Evolutionary conservation across 64 coral and sea anemone species (phyloP), one percentile per base, ranked within the genome.

Genomic region (Montipora efflorescens): DNA sequence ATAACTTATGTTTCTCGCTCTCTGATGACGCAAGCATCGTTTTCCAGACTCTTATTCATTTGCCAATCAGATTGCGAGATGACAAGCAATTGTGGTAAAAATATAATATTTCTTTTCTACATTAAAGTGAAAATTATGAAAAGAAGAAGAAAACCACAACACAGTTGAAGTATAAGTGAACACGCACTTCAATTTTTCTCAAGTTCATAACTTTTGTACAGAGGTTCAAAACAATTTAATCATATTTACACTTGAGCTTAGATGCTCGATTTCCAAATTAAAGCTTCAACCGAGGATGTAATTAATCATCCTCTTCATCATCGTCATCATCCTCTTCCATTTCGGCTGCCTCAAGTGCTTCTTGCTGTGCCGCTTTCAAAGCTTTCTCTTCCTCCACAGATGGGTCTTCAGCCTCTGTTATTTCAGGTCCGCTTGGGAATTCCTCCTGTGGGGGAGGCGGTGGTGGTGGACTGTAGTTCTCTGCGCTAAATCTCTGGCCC

Each of bases 301-400:
- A 74, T 92, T 90, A 98, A 93, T 99, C 98, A 95, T 99, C 98
- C 6, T 98, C 94, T 20, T 96, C 97, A 14, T 99, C 98, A 5
- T 96, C 94, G 11, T 99, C 98, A 5, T 99, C 98, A 3, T 99
- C 98, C n/a, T 99, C 98, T 47, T 96, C 98, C 86, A 92, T 75
- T 7, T 96, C 98, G 20, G 91, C 83, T 48, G 89, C 92, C 21
- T 99, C 98, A 44, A 96, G 72, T 52, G 98, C 98, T 70, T 99
- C 98, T 59, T 94, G 98, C 51, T 99, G 98, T 76, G 98, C 98
- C 11, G 98, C 98, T 72, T 96, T 94, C 14, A 99, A 67, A 8
- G 98, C 98, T 48, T 99, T 99, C 76, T 99, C 98, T n/a, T 99
- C 98, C 84, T 99, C 98, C 55, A 99, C 98, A 66, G 95, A 92